Conservation (phyloP, 1,140 invertebrate species). For the Trichonephila inaurata region DNA sequence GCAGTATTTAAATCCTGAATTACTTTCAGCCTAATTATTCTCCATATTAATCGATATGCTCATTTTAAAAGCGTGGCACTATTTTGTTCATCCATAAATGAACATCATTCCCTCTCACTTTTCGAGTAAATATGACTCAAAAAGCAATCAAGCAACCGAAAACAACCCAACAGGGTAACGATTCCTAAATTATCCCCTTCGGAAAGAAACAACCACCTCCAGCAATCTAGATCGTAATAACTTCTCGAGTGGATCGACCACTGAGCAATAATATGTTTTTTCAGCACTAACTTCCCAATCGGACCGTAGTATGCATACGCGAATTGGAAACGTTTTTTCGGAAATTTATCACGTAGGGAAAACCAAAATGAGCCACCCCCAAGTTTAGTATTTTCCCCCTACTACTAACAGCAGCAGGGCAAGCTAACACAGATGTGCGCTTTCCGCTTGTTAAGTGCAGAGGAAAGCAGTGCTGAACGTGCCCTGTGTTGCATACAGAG, state of each 20-base stretch:
- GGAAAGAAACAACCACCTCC: neutral
- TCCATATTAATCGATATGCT: no score
- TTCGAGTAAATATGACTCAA: neutral
- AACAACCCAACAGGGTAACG: neutral
- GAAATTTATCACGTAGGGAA: conserved; percentile 12
- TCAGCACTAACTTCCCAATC: conserved; percentile 1
- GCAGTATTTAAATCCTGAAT: no score
- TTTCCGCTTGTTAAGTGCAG: conserved; percentile 36
- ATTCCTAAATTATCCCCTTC: neutral
- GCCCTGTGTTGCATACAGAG: neutral
- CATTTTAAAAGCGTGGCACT: no score
- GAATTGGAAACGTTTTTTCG: conserved; percentile 7
- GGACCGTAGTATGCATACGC: neutral
- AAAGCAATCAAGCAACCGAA: conserved; percentile 7
- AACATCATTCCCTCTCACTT: neutral
- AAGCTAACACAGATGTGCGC: conserved; percentile 42
- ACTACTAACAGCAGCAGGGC: conserved; percentile 7
- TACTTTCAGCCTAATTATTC: no score
- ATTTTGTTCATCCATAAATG: neutral
- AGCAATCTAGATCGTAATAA: neutral
- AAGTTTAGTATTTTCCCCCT: neutral
- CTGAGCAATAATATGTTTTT: neutral
- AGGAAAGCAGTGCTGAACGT: neutral
- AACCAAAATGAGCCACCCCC: conserved; percentile 10
- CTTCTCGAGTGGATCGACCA: neutral